Percentiles rank a stretch among this genome's conserved stretches.
These are phyloP conservation scores for Trichomycterus rosablanca DNA, from an alignment of 2,113 vertebrate species.

Conservation along the genomic window DNA sequence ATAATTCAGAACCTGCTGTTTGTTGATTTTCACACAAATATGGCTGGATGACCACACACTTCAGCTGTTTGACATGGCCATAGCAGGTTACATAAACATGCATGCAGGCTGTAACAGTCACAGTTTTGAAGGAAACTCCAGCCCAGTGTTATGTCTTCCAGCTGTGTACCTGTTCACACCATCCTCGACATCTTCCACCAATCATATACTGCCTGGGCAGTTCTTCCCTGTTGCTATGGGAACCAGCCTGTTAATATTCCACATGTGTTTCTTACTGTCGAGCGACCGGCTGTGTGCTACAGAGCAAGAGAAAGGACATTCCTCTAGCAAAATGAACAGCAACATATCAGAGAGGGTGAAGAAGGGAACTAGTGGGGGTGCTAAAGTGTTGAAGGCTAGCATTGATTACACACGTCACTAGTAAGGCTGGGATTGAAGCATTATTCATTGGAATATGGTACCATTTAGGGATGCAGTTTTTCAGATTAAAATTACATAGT, in stretches of 20 bases:
- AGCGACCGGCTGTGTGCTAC: slow-evolving; percentile 37
- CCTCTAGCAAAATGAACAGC: slow-evolving; percentile 46
- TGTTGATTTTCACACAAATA: too few relatives aligned
- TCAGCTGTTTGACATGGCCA: too few relatives aligned
- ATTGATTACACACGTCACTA: slow-evolving; percentile 16
- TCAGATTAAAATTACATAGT: too few relatives aligned
- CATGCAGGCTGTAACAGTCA: not conserved
- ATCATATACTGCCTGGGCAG: slow-evolving; percentile 51
- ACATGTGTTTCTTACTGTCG: slow-evolving; percentile 54
- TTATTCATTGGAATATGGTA: too few relatives aligned
- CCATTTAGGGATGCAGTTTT: too few relatives aligned
- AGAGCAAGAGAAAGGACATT: slow-evolving; percentile 63
- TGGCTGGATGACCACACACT: too few relatives aligned
- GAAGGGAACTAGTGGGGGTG: slow-evolving; percentile 21
- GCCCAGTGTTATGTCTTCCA: not conserved
- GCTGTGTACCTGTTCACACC: slow-evolving; percentile 35
- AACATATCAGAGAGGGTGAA: not conserved
- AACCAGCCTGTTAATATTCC: slow-evolving; percentile 71
- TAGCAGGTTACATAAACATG: too few relatives aligned
- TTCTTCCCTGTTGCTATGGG: slow-evolving; percentile 65
- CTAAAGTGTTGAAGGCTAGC: slow-evolving; percentile 10
- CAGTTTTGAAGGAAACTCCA: slow-evolving; percentile 6
- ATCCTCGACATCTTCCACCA: slow-evolving; percentile 32
- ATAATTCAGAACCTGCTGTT: too few relatives aligned
- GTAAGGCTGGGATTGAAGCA: not conserved